These are phyloP conservation scores for Phania funesta DNA, from an alignment of 2,888 invertebrate genomes.

Conservation along the genomic window DNA sequence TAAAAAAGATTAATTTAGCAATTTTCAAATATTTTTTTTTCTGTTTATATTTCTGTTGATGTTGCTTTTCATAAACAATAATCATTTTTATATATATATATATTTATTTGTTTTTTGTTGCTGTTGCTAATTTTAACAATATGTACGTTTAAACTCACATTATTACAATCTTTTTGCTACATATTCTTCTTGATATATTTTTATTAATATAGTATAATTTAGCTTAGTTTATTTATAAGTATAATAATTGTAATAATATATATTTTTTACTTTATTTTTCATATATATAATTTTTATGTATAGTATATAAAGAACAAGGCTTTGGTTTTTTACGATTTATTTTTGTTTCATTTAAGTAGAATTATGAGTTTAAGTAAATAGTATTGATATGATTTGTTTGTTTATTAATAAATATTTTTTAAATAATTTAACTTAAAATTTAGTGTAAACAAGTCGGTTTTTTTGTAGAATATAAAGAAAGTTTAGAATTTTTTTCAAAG, in stretches of 20 bases:
- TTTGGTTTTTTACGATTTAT: conserved; percentile 68
- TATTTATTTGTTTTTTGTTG: conserved; percentile 68
- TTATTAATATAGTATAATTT: conserved; percentile 68
- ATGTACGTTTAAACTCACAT: conserved; percentile 79
- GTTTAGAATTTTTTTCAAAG: neutral
- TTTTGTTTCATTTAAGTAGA: conserved; percentile 56
- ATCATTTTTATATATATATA: conserved; percentile 34
- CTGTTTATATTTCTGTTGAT: conserved; percentile 8
- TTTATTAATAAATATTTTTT: conserved; percentile 34
- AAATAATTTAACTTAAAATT: neutral
- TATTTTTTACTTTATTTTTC: conserved; percentile 69
- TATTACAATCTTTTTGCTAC: conserved; percentile 79
- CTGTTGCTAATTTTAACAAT: conserved; percentile 77
- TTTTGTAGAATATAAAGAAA: neutral
- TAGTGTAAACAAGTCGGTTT: neutral
- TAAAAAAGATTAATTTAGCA: conserved; percentile 11
- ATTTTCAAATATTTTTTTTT: conserved; percentile 3
- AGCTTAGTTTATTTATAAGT: conserved; percentile 70
- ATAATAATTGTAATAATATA: conserved; percentile 66
- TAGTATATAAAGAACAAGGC: conserved; percentile 72
- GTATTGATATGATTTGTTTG: conserved; percentile 67
- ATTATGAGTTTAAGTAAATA: conserved; percentile 62
- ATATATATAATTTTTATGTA: conserved; percentile 62
- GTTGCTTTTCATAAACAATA: conserved; percentile 60
- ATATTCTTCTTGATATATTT: conserved; percentile 74